phyloP scores from a whole-genome alignment of 2,797 vertebrate species.

The Neosalanx taihuensis region DNA sequence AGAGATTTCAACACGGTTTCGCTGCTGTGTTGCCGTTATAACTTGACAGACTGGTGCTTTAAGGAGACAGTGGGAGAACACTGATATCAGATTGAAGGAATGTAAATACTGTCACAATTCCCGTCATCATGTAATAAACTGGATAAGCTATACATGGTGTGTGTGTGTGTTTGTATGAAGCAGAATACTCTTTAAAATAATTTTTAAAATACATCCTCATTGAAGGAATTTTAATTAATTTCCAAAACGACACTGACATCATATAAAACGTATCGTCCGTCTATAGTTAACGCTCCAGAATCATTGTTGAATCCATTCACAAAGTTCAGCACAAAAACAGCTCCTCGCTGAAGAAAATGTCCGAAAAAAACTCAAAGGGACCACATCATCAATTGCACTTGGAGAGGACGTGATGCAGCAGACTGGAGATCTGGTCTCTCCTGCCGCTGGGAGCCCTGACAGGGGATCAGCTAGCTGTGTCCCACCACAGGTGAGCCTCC shows the following conservation, averaged over 20 bases:
- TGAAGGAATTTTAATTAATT: neutral
- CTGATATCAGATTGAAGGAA: constrained; percentile 44
- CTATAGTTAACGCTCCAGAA: neutral
- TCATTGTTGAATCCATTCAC: neutral
- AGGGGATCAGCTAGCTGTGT: too few species aligned
- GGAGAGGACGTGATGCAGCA: constrained; percentile 34
- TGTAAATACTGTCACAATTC: constrained; percentile 49
- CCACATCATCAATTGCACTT: constrained; percentile 56
- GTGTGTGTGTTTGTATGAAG: constrained; percentile 2
- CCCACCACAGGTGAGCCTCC: too few species aligned
- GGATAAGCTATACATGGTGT: constrained; percentile 39
- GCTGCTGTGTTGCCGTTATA: neutral
- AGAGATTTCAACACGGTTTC: neutral
- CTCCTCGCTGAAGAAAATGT: neutral
- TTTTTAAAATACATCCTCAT: constrained; percentile 2
- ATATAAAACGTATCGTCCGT: neutral
- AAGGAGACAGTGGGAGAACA: constrained; percentile 16
- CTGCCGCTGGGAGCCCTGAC: neutral
- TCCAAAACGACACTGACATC: neutral
- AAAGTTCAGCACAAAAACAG: neutral
- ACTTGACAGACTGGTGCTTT: neutral
- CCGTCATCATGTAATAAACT: constrained; percentile 66
- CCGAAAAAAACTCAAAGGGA: constrained; percentile 15
- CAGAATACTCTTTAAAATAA: neutral
- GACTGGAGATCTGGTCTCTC: neutral